Evolutionary conservation across 2,888 invertebrate species (phyloP), one percentile per base, ranked within the genome.

Genomic region (Philhelius pedissequus): DNA sequence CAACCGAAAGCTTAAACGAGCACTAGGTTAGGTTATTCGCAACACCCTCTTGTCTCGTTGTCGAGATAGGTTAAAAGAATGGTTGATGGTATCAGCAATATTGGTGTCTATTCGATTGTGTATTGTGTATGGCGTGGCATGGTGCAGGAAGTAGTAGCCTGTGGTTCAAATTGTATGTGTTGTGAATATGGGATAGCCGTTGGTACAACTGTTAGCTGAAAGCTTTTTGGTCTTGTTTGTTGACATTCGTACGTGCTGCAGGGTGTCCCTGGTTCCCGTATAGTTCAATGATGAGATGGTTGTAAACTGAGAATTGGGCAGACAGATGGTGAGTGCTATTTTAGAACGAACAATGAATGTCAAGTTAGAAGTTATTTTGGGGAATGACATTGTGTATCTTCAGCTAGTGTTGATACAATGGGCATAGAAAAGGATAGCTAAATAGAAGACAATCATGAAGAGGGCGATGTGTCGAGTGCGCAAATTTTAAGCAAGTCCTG

Each of bases 81-180:
- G 38, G 38, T 48, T 15, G 52, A 15, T n/a, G 52, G 62, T 69
- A 60, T 76, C 68, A 77, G 73, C 68, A 79, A 35, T n/a, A n/a
- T 79, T 79, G 79, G 52, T 75, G 75, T 70, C 52, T 56, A 84
- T 84, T 70, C 30, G 70, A 84, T 66, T 70, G 79, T 27, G n/a
- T 74, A n/a, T n/a, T n/a, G n/a, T n/a, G n/a, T n/a, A n/a, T n/a
- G n/a, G n/a, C n/a, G 74, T 60, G 79, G 64, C 79, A 83, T 83
- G 70, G 70, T 83, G 83, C 79, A 66, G 32, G 56, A 78, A 74
- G 50, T 58, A 52, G 70, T n/a, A 60, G 70, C 50, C 58, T 70
- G 83, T 69, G 82, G 77, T 74, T 52, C 78, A 40, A 0, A 69
- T 68, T 77, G 48, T 62, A 68, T 71, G 45, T 82, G 56, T 66